Evolutionary conservation across 2,113 vertebrate genomes (phyloP).

Genomic region (Eurystomus gularis): DNA sequence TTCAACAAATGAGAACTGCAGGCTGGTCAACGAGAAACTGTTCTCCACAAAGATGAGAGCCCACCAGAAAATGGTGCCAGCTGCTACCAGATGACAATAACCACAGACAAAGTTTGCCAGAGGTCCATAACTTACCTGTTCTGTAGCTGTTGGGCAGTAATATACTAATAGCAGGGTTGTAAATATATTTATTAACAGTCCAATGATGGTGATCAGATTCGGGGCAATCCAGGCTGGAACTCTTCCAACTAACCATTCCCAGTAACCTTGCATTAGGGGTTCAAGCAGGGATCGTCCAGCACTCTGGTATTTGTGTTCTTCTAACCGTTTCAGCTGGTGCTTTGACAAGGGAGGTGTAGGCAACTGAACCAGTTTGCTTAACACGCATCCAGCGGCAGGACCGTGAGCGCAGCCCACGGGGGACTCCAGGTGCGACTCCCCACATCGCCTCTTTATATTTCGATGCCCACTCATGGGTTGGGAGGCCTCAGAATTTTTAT

Average conservation of each 20-base stretch:
- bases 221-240: constrained; percentile 96
- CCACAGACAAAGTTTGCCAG: accelerated
- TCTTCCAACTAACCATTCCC: constrained; percentile 92
- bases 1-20: accelerated
- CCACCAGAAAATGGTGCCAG: neutral
- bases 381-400: constrained; percentile 62
- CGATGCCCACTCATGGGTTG: constrained; percentile 80
- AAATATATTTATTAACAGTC: constrained; percentile 92
- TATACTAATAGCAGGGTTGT: constrained; percentile 92
- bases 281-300: constrained; percentile 93
- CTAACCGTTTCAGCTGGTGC: constrained; percentile 94
- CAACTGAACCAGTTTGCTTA: constrained; percentile 88
- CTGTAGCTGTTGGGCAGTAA: constrained; percentile 96
- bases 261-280: constrained; percentile 95
- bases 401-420: constrained; percentile 63
- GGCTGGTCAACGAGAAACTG: neutral
- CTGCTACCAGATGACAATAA: neutral
- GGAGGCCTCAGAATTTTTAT: neutral
- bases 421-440: constrained; percentile 72
- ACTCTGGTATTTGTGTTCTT: constrained; percentile 96
- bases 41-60: neutral
- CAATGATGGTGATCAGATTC: constrained; percentile 95
- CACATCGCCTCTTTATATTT: constrained; percentile 71
- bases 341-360: constrained; percentile 88
- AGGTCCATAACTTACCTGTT: constrained; percentile 81